Evolutionary conservation across 1,140 invertebrate species (phyloP), one percentile per base, ranked within the genome.

Genomic region (Solen grandis): DNA sequence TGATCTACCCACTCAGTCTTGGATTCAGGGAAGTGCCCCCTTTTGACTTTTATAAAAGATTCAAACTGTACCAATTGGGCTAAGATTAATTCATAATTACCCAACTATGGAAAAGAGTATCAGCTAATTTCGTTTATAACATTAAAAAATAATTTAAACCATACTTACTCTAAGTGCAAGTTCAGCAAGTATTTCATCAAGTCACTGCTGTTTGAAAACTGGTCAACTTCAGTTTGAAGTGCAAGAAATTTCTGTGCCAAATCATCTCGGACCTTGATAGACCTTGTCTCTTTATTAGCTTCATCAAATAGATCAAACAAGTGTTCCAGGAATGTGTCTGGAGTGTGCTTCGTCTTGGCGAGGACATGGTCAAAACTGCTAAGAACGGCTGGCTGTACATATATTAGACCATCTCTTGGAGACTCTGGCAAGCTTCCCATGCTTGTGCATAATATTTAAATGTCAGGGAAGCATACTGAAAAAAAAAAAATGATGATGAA

Each of bases 311-410:
- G 55, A 5, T 69, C 65, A 13, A 78, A 57, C 33, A 78, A 55
- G 29, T 78, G 75, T 60, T 78, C 75, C 0, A 78, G 50, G 50
- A 78, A 78, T 31, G 65, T 46, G 52, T 78, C 75, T n/a, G 50
- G 25, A 57, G 54, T 38, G 65, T 65, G 62, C 38, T 50, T 31
- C 8, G 60, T 46, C 22, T 27, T 35, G 38, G 60, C 60, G 46
- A 76, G 46, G 3, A 55, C 59, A 54, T 55, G 50, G 16, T 46
- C 38, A 38, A 76, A 66, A 22, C 66, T 50, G 0, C 74, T 63
- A 3, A 63, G 66, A 41, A 76, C 59, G 41, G 65, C 74, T 63
- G 27, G 25, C 41, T 76, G 74, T 5, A 76, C 36, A 52, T 76
- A 76, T 33, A 76, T 66, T 25, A 54, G 74, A 10, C 74, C 62